These are phyloP conservation scores for Pasiphila rectangulata DNA, from an alignment of 2,888 invertebrate species.

Conservation along the genomic window DNA sequence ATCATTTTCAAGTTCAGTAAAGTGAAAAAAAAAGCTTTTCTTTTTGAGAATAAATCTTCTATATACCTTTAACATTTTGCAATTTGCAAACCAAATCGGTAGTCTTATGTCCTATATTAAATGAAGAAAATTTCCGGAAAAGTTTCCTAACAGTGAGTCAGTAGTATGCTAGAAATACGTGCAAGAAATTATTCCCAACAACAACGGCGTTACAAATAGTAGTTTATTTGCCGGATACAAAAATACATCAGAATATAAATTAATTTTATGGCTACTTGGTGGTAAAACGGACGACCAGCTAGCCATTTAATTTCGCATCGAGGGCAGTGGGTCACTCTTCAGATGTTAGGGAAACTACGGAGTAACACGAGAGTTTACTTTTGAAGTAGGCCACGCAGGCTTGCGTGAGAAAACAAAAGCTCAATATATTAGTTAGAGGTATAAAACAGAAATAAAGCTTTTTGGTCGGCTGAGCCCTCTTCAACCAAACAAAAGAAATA, in stretches of 20 bases:
- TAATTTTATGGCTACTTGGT: neutral
- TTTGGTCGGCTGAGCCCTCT: slow-evolving; percentile 26
- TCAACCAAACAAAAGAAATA: neutral
- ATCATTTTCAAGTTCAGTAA: no score
- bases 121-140: no score
- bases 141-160: no score
- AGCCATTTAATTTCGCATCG: slow-evolving; percentile 38
- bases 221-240: no score
- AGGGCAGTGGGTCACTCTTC: slow-evolving; percentile 66
- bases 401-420: slow-evolving; percentile 46
- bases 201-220: no score
- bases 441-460: slow-evolving; percentile 23
- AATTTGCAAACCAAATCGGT: no score
- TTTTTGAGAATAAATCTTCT: no score
- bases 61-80: neutral
- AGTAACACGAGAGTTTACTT: slow-evolving; percentile 50
- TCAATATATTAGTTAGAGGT: slow-evolving; percentile 11
- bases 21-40: no score
- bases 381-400: slow-evolving; percentile 48
- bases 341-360: slow-evolving; percentile 53
- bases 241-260: no score
- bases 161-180: no score
- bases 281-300: slow-evolving; percentile 21
- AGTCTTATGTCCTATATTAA: no score
- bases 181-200: no score